These are phyloP conservation scores for Biston stratarius DNA, from an alignment of 2,888 invertebrate species.

Conservation along the genomic window DNA sequence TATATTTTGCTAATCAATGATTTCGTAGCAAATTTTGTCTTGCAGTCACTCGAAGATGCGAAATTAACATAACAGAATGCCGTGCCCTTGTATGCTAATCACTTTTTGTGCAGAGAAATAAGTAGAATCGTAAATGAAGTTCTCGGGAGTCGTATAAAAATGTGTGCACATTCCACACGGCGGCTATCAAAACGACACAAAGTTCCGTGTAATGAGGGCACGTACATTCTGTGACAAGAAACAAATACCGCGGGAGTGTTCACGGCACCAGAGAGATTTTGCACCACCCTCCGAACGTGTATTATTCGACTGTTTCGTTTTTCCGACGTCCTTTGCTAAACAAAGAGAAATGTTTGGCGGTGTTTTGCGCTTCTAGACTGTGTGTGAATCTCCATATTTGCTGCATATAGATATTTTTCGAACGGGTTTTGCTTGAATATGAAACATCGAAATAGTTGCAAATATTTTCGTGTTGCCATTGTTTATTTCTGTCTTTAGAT, in stretches of 20 bases:
- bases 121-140: slow-evolving; percentile 34
- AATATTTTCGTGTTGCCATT: not conserved
- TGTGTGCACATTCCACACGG: slow-evolving; percentile 35
- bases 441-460: not conserved
- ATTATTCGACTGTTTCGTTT: slow-evolving; percentile 53
- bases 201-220: slow-evolving; percentile 69
- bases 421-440: slow-evolving; percentile 1
- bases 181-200: slow-evolving; percentile 47
- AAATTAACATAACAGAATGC: too few relatives aligned
- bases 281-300: slow-evolving; percentile 53
- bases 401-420: slow-evolving; percentile 19
- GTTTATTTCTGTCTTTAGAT: not conserved
- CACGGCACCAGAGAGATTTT: slow-evolving; percentile 59
- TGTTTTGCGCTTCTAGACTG: slow-evolving; percentile 37
- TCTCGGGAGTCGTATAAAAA: slow-evolving; percentile 36
- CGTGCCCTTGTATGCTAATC: slow-evolving; percentile 19
- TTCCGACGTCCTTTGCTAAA: slow-evolving; percentile 49
- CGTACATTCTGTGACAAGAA: slow-evolving; percentile 67
- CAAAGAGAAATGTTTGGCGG: slow-evolving; percentile 52
- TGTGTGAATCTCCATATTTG: slow-evolving; percentile 29
- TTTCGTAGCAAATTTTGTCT: too few relatives aligned
- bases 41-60: too few relatives aligned
- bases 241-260: slow-evolving; percentile 67
- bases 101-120: slow-evolving; percentile 15
- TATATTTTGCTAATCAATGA: too few relatives aligned